Conservation (phyloP, 2,888 invertebrate genomes). For the Cheilosia variabilis region DNA sequence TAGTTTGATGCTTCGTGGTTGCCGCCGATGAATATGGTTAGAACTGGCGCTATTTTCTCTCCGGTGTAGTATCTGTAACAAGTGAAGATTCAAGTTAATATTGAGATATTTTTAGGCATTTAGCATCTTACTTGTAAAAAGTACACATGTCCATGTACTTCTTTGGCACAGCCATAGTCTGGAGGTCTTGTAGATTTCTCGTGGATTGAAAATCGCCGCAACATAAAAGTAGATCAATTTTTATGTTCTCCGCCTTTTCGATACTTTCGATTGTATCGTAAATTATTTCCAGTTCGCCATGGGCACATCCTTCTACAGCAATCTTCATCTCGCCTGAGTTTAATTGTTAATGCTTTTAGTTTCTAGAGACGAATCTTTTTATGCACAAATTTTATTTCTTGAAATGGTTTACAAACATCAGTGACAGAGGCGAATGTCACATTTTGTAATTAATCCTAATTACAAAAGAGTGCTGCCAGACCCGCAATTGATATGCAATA, state of each 20-base stretch:
- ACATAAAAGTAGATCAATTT: constrained; percentile 96
- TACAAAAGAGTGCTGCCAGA: no score
- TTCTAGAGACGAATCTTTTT: no score
- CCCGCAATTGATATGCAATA: no score
- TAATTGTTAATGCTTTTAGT: not conserved
- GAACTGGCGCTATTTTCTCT: constrained; percentile 93
- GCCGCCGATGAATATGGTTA: constrained; percentile 98
- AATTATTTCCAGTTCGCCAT: constrained; percentile 98
- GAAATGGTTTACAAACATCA: no score
- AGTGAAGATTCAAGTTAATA: not conserved
- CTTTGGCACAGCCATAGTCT: constrained; percentile 97
- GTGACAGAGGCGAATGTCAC: no score
- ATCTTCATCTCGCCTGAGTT: constrained; percentile 89
- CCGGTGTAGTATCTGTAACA: constrained; percentile 94
- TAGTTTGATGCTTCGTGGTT: constrained; percentile 99
- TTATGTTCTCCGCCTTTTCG: constrained; percentile 89
- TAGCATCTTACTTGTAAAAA: constrained; percentile 92
- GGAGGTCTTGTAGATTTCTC: constrained; percentile 93
- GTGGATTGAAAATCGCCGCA: constrained; percentile 99
- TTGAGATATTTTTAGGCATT: no score
- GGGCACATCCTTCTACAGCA: constrained; percentile 98
- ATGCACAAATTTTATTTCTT: no score
- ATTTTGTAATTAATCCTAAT: no score
- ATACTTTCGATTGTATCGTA: constrained; percentile 92
- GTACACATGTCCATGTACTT: constrained; percentile 95